These are phyloP conservation scores for Phenganax subtilis DNA, from an alignment of 92 coral and sea anemone genomes.

Conservation along the genomic window DNA sequence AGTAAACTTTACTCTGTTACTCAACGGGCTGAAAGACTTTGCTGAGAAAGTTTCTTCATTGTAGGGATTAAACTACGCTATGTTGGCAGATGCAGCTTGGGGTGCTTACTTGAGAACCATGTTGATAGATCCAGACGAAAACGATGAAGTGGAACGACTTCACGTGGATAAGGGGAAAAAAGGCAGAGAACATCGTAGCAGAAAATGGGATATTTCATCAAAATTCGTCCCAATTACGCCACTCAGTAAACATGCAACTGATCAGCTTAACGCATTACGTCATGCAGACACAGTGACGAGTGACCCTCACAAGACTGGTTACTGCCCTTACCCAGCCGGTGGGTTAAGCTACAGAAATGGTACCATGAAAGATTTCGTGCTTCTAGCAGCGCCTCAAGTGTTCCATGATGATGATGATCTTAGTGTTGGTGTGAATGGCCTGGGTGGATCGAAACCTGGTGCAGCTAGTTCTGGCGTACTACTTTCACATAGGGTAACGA, in stretches of 20 bases:
- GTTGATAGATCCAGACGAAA: slow-evolving; percentile 56
- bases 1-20: no score
- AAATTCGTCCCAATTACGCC: slow-evolving; percentile 60
- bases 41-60: not conserved
- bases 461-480: slow-evolving; percentile 80
- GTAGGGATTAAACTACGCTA: slow-evolving; percentile 70
- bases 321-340: slow-evolving; percentile 83
- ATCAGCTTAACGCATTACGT: slow-evolving; percentile 53
- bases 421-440: slow-evolving; percentile 61
- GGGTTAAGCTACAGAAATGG: slow-evolving; percentile 67
- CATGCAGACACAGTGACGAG: slow-evolving; percentile 69
- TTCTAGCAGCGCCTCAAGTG: slow-evolving; percentile 50
- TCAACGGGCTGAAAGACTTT: no score
- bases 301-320: slow-evolving; percentile 83
- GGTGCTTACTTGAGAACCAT: slow-evolving; percentile 83
- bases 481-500: slow-evolving; percentile 76
- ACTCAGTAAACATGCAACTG: slow-evolving; percentile 52
- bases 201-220: slow-evolving; percentile 22
- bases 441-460: slow-evolving; percentile 92
- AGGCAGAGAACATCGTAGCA: not conserved
- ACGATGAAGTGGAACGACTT: not conserved
- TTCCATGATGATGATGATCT: slow-evolving; percentile 55
- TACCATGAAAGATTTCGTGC: slow-evolving; percentile 63
- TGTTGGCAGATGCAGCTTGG: slow-evolving; percentile 88
- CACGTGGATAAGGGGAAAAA: not conserved